Percentiles rank a stretch among this genome's conserved stretches.
phyloP scores from a whole-genome alignment of 2,888 invertebrate species.

The Tetheella fluctuosa region DNA sequence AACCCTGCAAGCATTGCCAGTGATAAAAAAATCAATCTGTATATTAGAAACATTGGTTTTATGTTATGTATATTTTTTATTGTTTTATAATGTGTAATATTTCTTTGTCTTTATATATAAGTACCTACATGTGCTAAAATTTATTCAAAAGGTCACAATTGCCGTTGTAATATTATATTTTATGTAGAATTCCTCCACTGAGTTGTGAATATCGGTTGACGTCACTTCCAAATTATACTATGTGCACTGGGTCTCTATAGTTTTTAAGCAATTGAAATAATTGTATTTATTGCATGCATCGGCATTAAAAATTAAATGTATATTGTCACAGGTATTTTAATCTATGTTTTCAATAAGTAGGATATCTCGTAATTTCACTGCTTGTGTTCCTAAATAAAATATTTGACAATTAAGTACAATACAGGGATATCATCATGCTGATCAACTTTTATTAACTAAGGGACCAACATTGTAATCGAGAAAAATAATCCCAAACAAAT shows the following conservation, averaged over 20 bases:
- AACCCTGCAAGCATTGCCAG: too few species aligned
- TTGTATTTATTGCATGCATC: conserved; percentile 66
- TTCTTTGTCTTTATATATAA: neutral
- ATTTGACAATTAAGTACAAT: too few species aligned
- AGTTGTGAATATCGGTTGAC: conserved; percentile 54
- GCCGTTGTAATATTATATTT: neutral
- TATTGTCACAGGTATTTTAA: neutral
- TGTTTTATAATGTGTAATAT: neutral
- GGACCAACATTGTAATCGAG: too few species aligned
- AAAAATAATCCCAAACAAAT: too few species aligned
- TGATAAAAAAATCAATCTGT: too few species aligned
- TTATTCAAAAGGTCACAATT: neutral
- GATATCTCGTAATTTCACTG: neutral
- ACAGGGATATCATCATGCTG: neutral
- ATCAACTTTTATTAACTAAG: neutral
- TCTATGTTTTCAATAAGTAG: neutral
- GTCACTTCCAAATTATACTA: conserved; percentile 38
- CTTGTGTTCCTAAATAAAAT: too few species aligned
- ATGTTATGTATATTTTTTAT: too few species aligned
- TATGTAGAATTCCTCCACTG: conserved; percentile 48
- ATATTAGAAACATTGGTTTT: too few species aligned
- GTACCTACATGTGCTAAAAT: neutral
- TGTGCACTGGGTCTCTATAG: conserved; percentile 51
- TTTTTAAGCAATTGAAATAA: conserved; percentile 24
- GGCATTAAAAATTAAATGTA: conserved; percentile 26